Percentiles rank a stretch among this genome's conserved stretches.
These are phyloP conservation scores for Eutolmus rufibarbis DNA, from an alignment of 2,888 invertebrate genomes.

Conservation along the genomic window DNA sequence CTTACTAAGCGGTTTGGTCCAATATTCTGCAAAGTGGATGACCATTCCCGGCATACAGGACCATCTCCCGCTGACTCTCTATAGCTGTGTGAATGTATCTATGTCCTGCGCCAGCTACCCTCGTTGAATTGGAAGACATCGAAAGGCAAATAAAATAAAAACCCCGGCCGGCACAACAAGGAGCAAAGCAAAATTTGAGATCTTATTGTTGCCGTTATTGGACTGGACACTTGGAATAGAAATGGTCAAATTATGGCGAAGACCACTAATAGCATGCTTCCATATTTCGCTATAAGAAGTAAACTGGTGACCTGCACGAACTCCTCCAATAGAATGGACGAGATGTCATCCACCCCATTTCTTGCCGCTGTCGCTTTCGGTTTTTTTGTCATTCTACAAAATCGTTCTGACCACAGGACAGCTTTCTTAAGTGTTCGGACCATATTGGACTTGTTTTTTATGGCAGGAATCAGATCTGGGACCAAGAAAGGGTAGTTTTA, in stretches of 20 bases:
- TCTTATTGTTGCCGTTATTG: conserved; percentile 52
- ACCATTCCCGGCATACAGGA: conserved; percentile 16
- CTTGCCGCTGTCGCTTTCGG: conserved; percentile 35
- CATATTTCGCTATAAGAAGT: conserved; percentile 35
- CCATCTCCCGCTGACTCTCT: neutral
- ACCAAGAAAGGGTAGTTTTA: neutral
- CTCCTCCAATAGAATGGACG: conserved; percentile 5
- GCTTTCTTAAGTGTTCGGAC: conserved; percentile 35
- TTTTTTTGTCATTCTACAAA: conserved; percentile 42
- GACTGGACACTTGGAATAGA: conserved; percentile 54
- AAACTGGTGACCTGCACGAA: conserved; percentile 1
- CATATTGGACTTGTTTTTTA: conserved; percentile 41
- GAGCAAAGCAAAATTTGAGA: conserved; percentile 46
- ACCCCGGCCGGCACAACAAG: conserved; percentile 11
- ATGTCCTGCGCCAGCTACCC: conserved; percentile 10
- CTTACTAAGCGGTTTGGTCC: conserved; percentile 45
- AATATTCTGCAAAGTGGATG: conserved; percentile 34
- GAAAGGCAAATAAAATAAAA: conserved; percentile 40
- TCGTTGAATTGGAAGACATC: conserved; percentile 42
- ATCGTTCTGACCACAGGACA: conserved; percentile 39
- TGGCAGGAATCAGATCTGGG: neutral
- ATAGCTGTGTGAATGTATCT: conserved; percentile 24
- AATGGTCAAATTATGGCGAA: conserved; percentile 54
- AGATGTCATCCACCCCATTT: conserved; percentile 38
- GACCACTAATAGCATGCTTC: conserved; percentile 46